Percentiles rank a stretch among this genome's conserved stretches.
These are phyloP conservation scores for Laticauda laticaudata DNA, from an alignment of 2,113 vertebrate species.

Conservation along the genomic window DNA sequence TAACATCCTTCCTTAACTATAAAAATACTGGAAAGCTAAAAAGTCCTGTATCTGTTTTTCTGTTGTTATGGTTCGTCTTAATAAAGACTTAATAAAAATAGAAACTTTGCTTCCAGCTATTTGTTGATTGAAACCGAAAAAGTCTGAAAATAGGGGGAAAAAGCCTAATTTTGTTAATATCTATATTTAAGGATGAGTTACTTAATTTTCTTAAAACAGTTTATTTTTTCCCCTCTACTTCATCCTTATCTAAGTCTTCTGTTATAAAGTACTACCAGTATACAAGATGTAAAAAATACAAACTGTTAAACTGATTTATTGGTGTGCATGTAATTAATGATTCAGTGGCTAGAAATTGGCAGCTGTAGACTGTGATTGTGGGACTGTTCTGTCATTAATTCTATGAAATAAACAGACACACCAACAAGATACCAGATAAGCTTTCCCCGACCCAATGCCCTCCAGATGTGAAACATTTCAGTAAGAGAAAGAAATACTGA, in stretches of 20 bases:
- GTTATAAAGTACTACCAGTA: not conserved
- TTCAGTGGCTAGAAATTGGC: not conserved
- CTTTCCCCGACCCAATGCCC: not conserved
- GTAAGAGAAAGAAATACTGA: not conserved
- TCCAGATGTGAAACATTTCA: not conserved
- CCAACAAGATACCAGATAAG: not conserved
- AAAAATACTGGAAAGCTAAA: not conserved
- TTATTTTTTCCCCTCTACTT: not conserved
- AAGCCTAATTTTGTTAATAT: not conserved
- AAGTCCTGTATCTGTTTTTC: not conserved
- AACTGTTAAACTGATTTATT: not conserved
- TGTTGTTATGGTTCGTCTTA: not conserved
- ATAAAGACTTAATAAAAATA: not conserved
- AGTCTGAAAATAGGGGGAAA: not conserved
- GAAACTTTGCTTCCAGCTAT: not conserved
- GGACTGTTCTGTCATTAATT: not conserved
- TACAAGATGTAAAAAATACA: not conserved
- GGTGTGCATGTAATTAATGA: not conserved
- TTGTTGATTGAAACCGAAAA: not conserved
- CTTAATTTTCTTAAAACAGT: not conserved
- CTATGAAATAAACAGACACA: not conserved
- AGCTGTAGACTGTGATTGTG: not conserved
- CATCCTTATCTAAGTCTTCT: not conserved
- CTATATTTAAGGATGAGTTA: not conserved
- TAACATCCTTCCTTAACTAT: not conserved